phyloP scores from a whole-genome alignment of 2,797 vertebrate genomes.

The Pyrocephalus nanus region DNA sequence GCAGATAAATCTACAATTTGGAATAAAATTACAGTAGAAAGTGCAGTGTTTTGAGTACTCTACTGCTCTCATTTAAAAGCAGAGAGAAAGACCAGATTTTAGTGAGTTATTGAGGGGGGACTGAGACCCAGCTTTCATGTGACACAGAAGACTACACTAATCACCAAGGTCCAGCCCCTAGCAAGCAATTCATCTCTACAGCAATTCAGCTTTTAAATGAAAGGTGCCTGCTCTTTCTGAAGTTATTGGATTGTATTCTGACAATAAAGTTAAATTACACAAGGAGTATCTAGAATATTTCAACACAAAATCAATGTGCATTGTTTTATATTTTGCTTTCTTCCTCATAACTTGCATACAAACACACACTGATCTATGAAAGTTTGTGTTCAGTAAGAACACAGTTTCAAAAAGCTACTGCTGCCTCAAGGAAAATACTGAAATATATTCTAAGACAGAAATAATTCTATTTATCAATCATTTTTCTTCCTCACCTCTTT shows the following conservation, averaged over 20 bases:
- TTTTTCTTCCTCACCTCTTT: conserved; percentile 46
- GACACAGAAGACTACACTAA: neutral
- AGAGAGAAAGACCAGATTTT: neutral
- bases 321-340: conserved; percentile 29
- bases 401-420: conserved; percentile 17
- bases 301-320: conserved; percentile 41
- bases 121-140: neutral
- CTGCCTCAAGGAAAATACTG: conserved; percentile 37
- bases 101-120: neutral
- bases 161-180: neutral
- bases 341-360: neutral
- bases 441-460: conserved; percentile 31
- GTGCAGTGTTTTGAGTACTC: neutral
- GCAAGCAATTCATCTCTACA: neutral
- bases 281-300: neutral
- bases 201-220: neutral
- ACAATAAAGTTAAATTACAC: conserved; percentile 47
- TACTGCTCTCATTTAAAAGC: neutral
- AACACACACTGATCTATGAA: neutral
- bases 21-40: neutral
- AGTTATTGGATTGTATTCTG: conserved; percentile 8
- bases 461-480: conserved; percentile 54
- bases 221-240: neutral
- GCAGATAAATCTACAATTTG: neutral
- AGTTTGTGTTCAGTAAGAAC: conserved; percentile 14